These are phyloP conservation scores for Rhagophthalmus giganteus DNA, from an alignment of 2,888 invertebrate genomes.

Conservation along the genomic window DNA sequence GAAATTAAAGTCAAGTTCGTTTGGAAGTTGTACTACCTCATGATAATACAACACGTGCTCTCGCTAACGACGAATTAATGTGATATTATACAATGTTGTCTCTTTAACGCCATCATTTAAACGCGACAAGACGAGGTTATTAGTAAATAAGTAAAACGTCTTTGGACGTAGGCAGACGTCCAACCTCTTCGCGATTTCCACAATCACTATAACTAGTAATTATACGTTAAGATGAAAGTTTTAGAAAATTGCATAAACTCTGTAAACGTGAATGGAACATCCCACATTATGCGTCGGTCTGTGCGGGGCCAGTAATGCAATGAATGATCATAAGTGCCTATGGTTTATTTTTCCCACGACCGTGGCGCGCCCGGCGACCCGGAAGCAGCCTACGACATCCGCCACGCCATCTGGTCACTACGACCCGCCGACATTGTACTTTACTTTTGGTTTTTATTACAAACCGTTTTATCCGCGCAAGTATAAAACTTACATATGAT, in stretches of 20 bases:
- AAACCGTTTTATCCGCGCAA: conserved; percentile 1
- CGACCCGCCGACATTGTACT: conserved; percentile 22
- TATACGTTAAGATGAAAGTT: background rate
- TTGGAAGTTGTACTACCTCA: background rate
- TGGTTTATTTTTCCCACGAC: conserved; percentile 30
- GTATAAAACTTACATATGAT: background rate
- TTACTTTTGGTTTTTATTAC: conserved; percentile 19
- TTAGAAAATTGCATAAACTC: background rate
- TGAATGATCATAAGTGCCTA: conserved; percentile 4
- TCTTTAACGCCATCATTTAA: too few species aligned
- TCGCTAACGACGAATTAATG: background rate
- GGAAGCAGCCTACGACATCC: conserved; percentile 43
- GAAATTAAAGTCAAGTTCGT: background rate
- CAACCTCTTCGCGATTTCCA: too few species aligned
- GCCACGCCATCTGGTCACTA: conserved; percentile 34
- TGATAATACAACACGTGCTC: background rate
- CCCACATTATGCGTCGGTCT: background rate
- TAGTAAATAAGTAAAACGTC: background rate
- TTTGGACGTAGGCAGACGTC: background rate
- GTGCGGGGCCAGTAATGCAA: background rate
- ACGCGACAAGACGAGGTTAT: background rate
- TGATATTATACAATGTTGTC: background rate
- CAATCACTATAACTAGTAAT: too few species aligned
- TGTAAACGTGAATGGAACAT: background rate
- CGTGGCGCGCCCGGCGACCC: conserved; percentile 35